Conservation (phyloP, 2,797 vertebrate genomes). For the Vultur gryphus region DNA sequence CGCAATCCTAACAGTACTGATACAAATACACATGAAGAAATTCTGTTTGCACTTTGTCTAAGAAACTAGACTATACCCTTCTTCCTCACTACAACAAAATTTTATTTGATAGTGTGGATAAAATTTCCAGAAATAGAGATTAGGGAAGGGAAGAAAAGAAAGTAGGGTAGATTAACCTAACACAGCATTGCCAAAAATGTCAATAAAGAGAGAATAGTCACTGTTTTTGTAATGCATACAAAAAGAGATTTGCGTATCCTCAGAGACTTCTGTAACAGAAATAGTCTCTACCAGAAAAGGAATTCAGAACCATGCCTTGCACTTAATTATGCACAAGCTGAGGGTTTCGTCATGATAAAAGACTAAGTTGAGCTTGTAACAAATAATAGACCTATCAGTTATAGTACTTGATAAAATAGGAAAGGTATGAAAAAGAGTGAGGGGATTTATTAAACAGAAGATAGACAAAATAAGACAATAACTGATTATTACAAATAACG, state of each 20-base stretch:
- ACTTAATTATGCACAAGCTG: not conserved
- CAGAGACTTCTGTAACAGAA: not conserved
- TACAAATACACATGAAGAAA: not conserved
- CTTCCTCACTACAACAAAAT: not conserved
- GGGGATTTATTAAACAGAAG: not conserved
- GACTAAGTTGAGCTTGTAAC: not conserved
- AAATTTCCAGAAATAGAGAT: not conserved
- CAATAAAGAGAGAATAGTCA: not conserved
- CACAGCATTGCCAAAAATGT: not conserved
- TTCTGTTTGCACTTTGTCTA: not conserved
- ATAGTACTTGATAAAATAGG: not conserved
- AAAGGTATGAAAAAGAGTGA: not conserved
- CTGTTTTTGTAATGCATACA: not conserved
- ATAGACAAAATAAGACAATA: not conserved
- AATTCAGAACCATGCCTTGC: not conserved
- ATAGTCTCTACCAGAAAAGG: not conserved
- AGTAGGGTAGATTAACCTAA: not conserved
- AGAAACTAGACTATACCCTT: not conserved
- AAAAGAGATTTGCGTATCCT: not conserved
- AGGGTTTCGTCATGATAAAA: not conserved
- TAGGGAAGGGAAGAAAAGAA: not conserved
- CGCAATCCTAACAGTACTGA: not conserved
- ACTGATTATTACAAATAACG: not conserved
- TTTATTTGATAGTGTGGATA: not conserved
- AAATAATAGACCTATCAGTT: not conserved